Evolutionary conservation across 2,888 invertebrate genomes (phyloP).

Genomic region (Drosophila anomelani): DNA sequence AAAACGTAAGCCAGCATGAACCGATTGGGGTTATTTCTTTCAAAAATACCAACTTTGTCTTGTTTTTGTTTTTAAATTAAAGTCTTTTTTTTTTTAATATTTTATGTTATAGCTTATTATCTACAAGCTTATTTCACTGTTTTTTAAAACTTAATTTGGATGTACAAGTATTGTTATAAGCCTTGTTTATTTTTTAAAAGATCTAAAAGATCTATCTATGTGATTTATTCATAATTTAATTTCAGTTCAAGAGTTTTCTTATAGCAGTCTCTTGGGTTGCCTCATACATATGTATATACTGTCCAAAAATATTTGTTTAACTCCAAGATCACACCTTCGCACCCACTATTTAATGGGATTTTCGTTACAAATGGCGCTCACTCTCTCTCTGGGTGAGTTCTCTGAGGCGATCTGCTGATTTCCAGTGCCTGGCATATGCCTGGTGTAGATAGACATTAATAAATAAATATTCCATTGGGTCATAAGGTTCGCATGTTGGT

Average conservation of each 20-base stretch:
- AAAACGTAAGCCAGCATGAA: background rate
- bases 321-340: constrained; percentile 5
- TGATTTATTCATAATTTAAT: background rate
- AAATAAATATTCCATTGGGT: constrained; percentile 40
- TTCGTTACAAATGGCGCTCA: background rate
- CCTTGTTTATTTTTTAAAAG: constrained; percentile 3
- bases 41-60: background rate
- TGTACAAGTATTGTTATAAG: background rate
- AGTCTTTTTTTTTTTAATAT: constrained; percentile 2
- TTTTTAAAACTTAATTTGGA: background rate
- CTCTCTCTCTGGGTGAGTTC: background rate
- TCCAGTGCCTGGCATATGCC: constrained; percentile 17
- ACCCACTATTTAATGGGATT: constrained; percentile 8
- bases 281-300: constrained; percentile 1
- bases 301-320: constrained; percentile 1
- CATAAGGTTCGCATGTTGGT: constrained; percentile 39
- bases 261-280: constrained; percentile 15
- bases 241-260: background rate
- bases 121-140: background rate
- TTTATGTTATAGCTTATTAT: background rate
- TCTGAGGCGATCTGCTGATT: constrained; percentile 14
- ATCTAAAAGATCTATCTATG: too few species aligned
- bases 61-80: background rate
- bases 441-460: constrained; percentile 10
- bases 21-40: background rate